Evolutionary conservation across 2,113 vertebrate genomes (phyloP).

Genomic region (Coracopsis vasa): DNA sequence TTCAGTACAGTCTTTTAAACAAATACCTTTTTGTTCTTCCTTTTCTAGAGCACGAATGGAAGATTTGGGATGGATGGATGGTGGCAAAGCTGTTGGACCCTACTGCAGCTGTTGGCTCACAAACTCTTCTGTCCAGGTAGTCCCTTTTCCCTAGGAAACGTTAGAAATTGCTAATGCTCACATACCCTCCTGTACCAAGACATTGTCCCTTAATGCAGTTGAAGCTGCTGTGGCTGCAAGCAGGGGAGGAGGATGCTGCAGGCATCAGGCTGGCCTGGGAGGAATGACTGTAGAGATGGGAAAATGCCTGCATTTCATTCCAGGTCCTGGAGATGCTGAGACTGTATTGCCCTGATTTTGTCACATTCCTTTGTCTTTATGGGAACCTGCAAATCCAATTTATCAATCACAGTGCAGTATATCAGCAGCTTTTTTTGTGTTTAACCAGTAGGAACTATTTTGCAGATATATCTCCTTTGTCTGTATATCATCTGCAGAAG

Average conservation of each 20-base stretch:
- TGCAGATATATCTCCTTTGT: neutral
- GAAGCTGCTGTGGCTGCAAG: neutral
- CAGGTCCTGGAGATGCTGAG: neutral
- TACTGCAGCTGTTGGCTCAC: neutral
- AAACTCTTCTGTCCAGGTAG: neutral
- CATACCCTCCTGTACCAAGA: neutral
- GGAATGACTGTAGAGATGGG: neutral
- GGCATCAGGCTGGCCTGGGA: neutral
- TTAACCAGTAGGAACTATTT: neutral
- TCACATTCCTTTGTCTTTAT: neutral
- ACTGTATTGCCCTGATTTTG: neutral
- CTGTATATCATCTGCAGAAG: neutral
- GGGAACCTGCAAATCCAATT: neutral
- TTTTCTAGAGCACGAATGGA: neutral
- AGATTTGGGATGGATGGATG: neutral
- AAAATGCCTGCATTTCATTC: rapidly evolving
- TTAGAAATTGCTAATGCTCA: neutral
- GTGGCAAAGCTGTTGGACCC: neutral
- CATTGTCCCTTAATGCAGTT: neutral
- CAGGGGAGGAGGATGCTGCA: neutral
- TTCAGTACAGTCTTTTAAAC: neutral
- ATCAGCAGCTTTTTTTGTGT: neutral
- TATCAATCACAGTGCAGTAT: neutral
- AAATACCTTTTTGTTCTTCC: neutral
- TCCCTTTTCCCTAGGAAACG: neutral